A percentile compares a stretch with the other conserved stretches of the same genome.
These are phyloP conservation scores for Falco columbarius DNA, from an alignment of 2,797 vertebrate species.

Conservation along the genomic window DNA sequence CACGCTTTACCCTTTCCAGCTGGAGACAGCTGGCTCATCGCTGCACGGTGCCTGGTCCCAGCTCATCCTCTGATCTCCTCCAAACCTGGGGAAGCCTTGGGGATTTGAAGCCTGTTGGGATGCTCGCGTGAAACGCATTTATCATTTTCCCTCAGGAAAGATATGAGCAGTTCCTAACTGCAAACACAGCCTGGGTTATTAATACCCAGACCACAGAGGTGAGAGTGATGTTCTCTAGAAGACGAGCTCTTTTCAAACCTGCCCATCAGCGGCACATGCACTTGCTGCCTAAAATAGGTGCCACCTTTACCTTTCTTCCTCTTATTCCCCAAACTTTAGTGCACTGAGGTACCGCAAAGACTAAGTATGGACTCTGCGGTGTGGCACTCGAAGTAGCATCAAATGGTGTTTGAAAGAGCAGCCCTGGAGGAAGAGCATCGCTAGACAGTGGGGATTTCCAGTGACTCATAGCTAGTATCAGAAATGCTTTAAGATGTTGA, in stretches of 20 bases:
- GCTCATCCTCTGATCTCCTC: neutral
- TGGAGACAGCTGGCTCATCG: neutral
- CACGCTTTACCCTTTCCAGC: neutral
- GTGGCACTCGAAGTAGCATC: neutral
- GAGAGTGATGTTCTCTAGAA: neutral
- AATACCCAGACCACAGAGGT: neutral
- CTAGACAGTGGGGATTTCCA: slow-evolving; percentile 61
- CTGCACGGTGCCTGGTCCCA: neutral
- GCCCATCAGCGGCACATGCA: neutral
- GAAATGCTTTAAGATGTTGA: slow-evolving; percentile 23
- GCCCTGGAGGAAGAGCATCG: neutral
- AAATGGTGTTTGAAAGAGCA: neutral
- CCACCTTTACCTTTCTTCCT: neutral
- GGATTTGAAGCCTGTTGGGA: slow-evolving; percentile 4
- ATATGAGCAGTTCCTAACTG: neutral
- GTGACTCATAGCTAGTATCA: slow-evolving; percentile 49
- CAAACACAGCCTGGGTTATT: neutral
- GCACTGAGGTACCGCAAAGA: neutral
- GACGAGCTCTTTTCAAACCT: neutral
- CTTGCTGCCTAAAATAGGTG: neutral
- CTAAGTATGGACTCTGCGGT: neutral
- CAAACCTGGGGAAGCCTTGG: neutral
- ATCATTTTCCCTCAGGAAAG: neutral
- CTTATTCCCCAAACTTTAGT: neutral
- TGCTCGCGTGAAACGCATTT: fast-evolving